Base-by-base conservation (phyloP, 23 tunicate species). In the Ascidia mentula region DNA sequence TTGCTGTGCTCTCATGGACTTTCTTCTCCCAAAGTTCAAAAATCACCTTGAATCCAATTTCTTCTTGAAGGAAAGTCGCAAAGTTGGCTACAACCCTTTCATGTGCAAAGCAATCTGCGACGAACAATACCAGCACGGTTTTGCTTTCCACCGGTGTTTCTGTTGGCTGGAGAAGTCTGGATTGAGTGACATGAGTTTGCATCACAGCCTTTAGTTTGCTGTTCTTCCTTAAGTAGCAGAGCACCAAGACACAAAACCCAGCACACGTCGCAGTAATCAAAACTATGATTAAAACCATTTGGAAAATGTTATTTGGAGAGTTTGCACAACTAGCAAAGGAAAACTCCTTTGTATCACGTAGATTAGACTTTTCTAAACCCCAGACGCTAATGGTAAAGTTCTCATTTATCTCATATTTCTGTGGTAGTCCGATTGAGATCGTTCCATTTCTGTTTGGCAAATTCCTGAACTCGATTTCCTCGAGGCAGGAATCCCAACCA, bases 11-110 rank as follows among this genome's bases (percentile, higher is more conserved):
- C 18, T 38, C 69, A 20, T 45, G 28, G 7, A 53, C 35, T 46
- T 82, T 79, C 9, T 61, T 31, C 42, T 82, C 86, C 38, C 79
- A 82, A 32, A 46, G 38, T 26, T 53, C 28, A 53, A 53, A 53
- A 5, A 53, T 53, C 18, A 88, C 93, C 22, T 77, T 73, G 37
- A 88, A 85, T 24, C 87, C 93, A 12, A 88, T 71, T 69, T 88
- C 93, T 18, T 72, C 72, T 33, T 88, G 86, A 42, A 88, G 81
- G 53, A 76, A 88, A 0, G 60, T 59, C 26, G 80, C 86, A 82
- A 88, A 88, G 61, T 73, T 65, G 6, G 65, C 32, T 7, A 88
- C 72, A 26, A 72, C 80, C 13, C 78, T 40, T 33, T 32, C 46
- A 75, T 88, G 93, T 20, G 65, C 65, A 53, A 53, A 53, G 24